Evolutionary conservation across 2,888 invertebrate species (phyloP), one percentile per base, ranked within the genome.

Genomic region (Tipula vernalis): DNA sequence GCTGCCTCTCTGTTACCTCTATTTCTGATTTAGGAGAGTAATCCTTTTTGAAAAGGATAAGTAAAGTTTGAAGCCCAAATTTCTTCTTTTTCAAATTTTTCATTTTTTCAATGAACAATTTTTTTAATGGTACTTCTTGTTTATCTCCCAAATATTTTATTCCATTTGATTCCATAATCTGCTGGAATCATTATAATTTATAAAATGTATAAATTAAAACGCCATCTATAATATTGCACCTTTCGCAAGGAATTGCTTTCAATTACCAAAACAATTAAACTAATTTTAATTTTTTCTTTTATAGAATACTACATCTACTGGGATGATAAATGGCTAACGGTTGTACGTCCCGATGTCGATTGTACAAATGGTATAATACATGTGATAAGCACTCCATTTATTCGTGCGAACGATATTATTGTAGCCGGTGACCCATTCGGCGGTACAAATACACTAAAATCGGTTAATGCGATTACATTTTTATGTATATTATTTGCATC

Each of bases 361-460:
- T 98, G 98, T 91, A 98, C 97, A 91, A 98, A 98, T 91, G 98
- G 98, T 86, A 96, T 98, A 89, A 98, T 98, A 89, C 98, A 98
- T 91, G 97, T 98, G 88, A 97, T 98, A 90, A 98, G 98, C 90
- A 94, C 94, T 88, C 98, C 98, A 5, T 95, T 98, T 90, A 92
- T 98, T 10, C 71, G 71, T 28, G 28, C 71, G 12, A 71, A 71
- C 10, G 71, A 71, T 71, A 28, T 71, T 71, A 10, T 71, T 28
- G 71, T 71, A 71, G 6, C 71, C 28, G 28, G 71, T 71, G 71
- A 71, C 28, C 71, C 71, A 28, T 71, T 71, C 12, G 18, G 18
- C 71, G 71, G 71, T 28, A 28, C 71, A 71, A 71, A 10, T 71
- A 71, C 71, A 10, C 71, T 71, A 8, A 71, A 71, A 28, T 18